These are phyloP conservation scores for Heliothis subflexa DNA, from an alignment of 1,140 invertebrate species.

Conservation along the genomic window DNA sequence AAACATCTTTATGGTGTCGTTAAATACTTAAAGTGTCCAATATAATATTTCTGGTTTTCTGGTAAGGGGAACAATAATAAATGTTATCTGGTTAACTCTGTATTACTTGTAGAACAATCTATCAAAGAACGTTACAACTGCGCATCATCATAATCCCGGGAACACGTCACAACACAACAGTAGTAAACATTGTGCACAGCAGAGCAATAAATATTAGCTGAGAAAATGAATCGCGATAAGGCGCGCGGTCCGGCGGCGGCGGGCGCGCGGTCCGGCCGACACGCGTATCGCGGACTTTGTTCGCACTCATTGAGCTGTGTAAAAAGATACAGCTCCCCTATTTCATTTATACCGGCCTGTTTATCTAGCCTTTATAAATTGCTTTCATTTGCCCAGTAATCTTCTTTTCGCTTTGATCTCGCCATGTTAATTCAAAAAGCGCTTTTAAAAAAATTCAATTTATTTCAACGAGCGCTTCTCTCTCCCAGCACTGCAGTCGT, in stretches of 20 bases:
- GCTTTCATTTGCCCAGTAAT: conserved; percentile 62
- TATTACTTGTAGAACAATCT: neutral
- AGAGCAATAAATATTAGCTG: conserved; percentile 49
- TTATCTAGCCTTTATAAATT: conserved; percentile 61
- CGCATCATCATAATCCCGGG: neutral
- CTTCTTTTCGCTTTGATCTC: conserved; percentile 62
- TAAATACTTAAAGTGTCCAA: neutral
- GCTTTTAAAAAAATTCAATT: conserved; percentile 43
- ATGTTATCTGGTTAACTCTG: neutral
- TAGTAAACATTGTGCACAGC: conserved; percentile 17
- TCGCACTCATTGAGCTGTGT: conserved; percentile 63
- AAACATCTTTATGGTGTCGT: conserved; percentile 7
- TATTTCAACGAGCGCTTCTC: conserved; percentile 12
- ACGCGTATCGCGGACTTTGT: conserved; percentile 59
- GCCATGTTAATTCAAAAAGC: conserved; percentile 33
- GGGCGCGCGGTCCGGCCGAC: conserved; percentile 37
- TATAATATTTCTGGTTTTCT: neutral
- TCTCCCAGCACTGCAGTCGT: conserved; percentile 20
- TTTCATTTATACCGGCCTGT: conserved; percentile 57
- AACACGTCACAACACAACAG: neutral
- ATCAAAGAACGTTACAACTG: neutral
- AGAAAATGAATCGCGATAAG: conserved; percentile 53
- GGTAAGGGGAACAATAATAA: neutral
- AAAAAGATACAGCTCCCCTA: conserved; percentile 65
- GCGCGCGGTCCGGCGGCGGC: conserved; percentile 30